Evolutionary conservation across 2,113 vertebrate genomes (phyloP), one percentile per base, ranked within the genome.

Genomic region (Ivindomyrus marchei): DNA sequence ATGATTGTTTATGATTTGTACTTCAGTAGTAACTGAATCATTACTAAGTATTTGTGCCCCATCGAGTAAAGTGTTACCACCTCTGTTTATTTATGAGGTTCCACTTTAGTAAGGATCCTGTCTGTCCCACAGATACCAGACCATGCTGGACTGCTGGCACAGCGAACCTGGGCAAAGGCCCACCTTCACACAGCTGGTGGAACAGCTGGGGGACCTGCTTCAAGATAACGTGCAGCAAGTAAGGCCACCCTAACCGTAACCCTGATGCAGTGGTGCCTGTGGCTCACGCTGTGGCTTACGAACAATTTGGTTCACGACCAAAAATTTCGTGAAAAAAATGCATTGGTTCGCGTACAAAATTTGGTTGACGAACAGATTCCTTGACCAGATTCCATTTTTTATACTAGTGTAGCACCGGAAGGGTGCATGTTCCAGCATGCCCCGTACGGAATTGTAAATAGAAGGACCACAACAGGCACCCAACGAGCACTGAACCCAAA

Each of bases 141-240:
- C 97, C 31, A 99, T 99, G 98, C 94, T 99, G 94, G 97, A 98
- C 83, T 98, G 98, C 90, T 99, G 98, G 98, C 96, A 97, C 0
- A 96, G 97, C 0, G 95, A 96, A 1, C 95, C 97, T 19, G 94
- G 93, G 3, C 94, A 97, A 87, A 94, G 98, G 39, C 98, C 98
- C 0, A 98, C 95, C 1, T 99, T 98, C 95, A 97, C 95, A 0
- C 97, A 98, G 89, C 96, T 99, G 9, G 98, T 98, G 91, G 97
- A 97, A 89, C 95, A 93, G 87, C 94, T 99, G 42, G 98, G 98
- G 93, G 97, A 99, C 89, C 95, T 99, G 24, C 97, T 98, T 0
- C 97, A 98, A 93, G 98, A 97, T 86, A 99, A 96, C 0, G 97
- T 98, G 39, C 97, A 99, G 93, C 97, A 98, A 97, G 98, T 98